Conservation (phyloP, 2,797 vertebrate species). For the Hozukius guyotensis region DNA sequence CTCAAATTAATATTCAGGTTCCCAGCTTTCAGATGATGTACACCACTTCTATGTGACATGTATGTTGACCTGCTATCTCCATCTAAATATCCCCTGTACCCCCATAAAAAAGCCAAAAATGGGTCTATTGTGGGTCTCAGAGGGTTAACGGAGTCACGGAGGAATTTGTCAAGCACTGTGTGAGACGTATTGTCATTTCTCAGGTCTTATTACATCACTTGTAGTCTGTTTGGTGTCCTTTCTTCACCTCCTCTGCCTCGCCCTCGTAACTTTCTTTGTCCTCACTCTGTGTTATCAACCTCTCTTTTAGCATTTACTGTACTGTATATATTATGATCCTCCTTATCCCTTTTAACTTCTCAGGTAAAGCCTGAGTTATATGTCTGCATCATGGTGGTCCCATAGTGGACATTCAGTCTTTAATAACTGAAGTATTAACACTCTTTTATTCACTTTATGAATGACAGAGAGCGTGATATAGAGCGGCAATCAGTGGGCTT, state of each 20-base stretch:
- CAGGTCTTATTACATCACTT: neutral
- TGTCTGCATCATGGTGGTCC: neutral
- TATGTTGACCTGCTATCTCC: too few relatives aligned
- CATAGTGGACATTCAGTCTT: neutral
- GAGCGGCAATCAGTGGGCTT: neutral
- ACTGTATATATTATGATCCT: neutral
- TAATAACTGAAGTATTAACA: neutral
- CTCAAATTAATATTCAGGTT: too few relatives aligned
- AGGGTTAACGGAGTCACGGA: neutral
- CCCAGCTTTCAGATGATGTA: too few relatives aligned
- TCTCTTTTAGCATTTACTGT: neutral
- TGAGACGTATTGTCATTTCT: neutral
- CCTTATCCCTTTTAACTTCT: neutral
- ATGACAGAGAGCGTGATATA: neutral
- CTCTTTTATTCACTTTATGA: neutral
- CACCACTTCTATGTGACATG: too few relatives aligned
- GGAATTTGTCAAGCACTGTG: neutral
- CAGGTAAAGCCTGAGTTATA: neutral
- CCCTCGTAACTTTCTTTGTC: neutral
- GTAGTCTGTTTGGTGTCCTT: neutral
- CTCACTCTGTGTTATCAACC: neutral
- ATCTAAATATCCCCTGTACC: too few relatives aligned
- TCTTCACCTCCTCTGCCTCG: constrained; percentile 2
- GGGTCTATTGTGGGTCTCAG: too few relatives aligned
- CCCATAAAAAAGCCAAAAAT: accelerated